A percentile compares a stretch with the other conserved stretches of the same genome.
These are phyloP conservation scores for Strongylocentrotus purpuratus DNA, from an alignment of 35 echinoderm and acorn worm species.

Conservation along the genomic window DNA sequence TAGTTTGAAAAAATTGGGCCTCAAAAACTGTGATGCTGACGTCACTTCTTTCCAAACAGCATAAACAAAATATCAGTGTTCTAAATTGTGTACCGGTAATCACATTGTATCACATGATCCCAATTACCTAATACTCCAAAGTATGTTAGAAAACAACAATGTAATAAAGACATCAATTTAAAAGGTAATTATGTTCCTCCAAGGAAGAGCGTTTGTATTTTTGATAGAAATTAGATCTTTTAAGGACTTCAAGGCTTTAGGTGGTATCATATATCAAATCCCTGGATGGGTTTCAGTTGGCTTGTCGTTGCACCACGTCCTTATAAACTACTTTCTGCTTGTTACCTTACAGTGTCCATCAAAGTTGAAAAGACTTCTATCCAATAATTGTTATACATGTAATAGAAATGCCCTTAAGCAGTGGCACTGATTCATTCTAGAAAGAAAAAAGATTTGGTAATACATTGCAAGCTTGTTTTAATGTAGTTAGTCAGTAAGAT, in stretches of 20 bases:
- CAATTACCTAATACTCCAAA: neutral
- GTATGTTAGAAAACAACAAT: neutral
- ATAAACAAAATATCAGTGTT: too few species aligned
- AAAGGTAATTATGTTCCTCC: neutral
- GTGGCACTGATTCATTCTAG: too few species aligned
- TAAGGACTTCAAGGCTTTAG: neutral
- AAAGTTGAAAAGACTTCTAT: neutral
- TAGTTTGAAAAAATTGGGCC: too few species aligned
- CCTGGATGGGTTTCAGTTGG: neutral
- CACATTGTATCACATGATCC: neutral
- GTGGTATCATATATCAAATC: too few species aligned
- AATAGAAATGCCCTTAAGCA: neutral
- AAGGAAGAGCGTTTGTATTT: neutral
- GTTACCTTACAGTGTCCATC: neutral
- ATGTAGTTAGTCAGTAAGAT: neutral
- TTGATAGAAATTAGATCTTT: neutral
- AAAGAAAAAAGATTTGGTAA: too few species aligned
- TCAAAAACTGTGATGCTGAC: too few species aligned
- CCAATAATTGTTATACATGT: neutral
- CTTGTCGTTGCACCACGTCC: neutral
- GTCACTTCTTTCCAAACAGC: too few species aligned
- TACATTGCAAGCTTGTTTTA: neutral
- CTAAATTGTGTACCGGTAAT: neutral
- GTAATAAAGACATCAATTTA: neutral
- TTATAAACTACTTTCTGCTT: neutral